These are phyloP conservation scores for Agonopterix heracliana DNA, from an alignment of 2,888 invertebrate genomes.

Conservation along the genomic window DNA sequence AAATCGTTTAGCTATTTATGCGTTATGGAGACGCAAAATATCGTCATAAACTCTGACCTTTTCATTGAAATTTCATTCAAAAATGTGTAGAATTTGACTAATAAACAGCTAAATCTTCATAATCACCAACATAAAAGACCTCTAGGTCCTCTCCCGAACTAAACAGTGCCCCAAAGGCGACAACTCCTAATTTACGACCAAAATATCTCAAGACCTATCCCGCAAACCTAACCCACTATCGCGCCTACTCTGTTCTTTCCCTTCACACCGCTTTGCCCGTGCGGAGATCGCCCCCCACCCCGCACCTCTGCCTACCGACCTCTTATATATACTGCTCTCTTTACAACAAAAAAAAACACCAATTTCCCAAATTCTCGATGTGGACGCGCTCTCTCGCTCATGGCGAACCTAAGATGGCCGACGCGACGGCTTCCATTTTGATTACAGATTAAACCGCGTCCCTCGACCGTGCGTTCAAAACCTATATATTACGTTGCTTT, in stretches of 20 bases:
- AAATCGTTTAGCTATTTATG: no score
- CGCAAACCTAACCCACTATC: slow-evolving; percentile 27
- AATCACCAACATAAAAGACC: no score
- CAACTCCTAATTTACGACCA: not conserved
- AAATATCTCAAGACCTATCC: slow-evolving; percentile 39
- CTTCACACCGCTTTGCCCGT: slow-evolving; percentile 73
- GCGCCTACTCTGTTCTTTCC: slow-evolving; percentile 57
- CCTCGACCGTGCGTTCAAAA: slow-evolving; percentile 55
- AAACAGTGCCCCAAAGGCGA: no score
- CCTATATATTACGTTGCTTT: slow-evolving; percentile 59
- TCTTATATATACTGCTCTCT: slow-evolving; percentile 75
- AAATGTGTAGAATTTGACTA: no score
- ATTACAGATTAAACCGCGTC: slow-evolving; percentile 70
- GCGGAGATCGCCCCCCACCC: slow-evolving; percentile 57
- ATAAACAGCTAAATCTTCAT: no score
- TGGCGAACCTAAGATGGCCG: slow-evolving; percentile 72
- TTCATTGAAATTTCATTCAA: no score
- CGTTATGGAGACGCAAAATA: no score
- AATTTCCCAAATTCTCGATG: slow-evolving; percentile 74
- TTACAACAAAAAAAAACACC: slow-evolving; percentile 74
- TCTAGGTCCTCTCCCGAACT: no score
- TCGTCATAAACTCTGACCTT: no score
- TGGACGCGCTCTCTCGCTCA: slow-evolving; percentile 69
- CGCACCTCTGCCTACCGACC: slow-evolving; percentile 67
- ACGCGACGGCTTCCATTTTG: slow-evolving; percentile 68